Percentiles rank a stretch among this genome's conserved stretches.
Conservation (phyloP, 2,888 invertebrate species). For the Nomada ferruginata region DNA sequence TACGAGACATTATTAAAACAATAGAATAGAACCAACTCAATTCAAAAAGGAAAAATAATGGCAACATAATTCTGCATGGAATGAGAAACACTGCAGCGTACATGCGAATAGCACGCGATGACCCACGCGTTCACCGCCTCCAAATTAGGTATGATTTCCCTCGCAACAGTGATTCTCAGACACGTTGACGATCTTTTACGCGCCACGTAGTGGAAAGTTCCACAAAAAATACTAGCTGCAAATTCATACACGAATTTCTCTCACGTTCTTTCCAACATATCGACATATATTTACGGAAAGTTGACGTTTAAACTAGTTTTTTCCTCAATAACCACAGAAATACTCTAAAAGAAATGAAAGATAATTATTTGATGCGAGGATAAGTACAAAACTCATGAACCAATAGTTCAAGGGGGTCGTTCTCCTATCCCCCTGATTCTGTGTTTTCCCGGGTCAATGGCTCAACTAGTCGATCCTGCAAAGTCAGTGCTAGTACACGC, state of each 20-base stretch:
- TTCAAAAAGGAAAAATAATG: no score
- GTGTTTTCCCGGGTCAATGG: conserved; percentile 75
- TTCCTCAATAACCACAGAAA: background rate
- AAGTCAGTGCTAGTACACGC: conserved; percentile 68
- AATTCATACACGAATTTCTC: background rate
- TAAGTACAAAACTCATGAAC: conserved; percentile 25
- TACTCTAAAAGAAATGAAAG: background rate
- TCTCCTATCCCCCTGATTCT: conserved; percentile 47
- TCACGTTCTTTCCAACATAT: background rate
- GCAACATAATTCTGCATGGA: background rate
- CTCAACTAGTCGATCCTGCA: conserved; percentile 72
- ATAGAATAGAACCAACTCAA: background rate
- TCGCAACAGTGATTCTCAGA: conserved; percentile 75
- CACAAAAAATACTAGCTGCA: background rate
- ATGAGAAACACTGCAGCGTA: conserved; percentile 70
- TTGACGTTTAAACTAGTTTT: background rate
- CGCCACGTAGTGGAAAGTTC: conserved; percentile 40
- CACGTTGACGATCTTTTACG: conserved; percentile 3
- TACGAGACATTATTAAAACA: background rate
- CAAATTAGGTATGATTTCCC: conserved; percentile 82
- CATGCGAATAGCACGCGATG: conserved; percentile 75
- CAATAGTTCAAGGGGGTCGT: conserved; percentile 27
- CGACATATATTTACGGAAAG: background rate
- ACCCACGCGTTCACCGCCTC: conserved; percentile 76
- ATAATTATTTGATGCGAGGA: conserved; percentile 3